Evolutionary conservation across 2,797 vertebrate genomes (phyloP).

Genomic region (Acanthiza pusilla): DNA sequence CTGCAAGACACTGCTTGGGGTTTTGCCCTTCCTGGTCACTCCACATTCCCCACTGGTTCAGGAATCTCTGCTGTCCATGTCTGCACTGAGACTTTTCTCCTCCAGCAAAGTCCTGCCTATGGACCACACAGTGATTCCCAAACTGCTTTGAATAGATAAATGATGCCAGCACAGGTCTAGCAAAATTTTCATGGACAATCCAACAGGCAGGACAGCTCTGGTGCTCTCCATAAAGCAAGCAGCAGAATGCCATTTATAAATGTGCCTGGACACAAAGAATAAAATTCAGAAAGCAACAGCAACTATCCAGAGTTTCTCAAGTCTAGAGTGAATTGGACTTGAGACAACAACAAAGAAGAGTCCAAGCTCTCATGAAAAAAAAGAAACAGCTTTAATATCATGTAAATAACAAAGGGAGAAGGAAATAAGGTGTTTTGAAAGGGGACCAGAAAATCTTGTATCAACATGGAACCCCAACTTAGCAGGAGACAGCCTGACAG

Average conservation of each 20-base stretch:
- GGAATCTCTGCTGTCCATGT: background rate
- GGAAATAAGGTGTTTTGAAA: background rate
- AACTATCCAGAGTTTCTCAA: background rate
- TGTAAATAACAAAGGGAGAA: background rate
- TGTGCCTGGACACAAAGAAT: background rate
- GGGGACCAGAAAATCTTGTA: background rate
- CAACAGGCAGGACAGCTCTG: background rate
- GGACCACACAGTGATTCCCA: background rate
- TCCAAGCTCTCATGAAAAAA: background rate
- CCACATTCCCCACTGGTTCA: background rate
- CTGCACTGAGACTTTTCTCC: background rate
- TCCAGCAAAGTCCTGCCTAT: background rate
- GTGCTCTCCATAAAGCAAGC: background rate
- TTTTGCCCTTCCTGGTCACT: background rate
- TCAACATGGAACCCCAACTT: background rate
- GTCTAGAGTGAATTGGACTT: background rate
- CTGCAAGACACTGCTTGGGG: background rate
- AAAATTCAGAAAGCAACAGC: background rate
- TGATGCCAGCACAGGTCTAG: background rate
- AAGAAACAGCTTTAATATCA: background rate
- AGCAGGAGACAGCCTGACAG: background rate
- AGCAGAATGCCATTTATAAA: background rate
- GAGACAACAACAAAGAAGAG: background rate
- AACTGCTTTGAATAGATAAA: background rate
- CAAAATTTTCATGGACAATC: background rate